Base-by-base conservation (phyloP, 2,888 invertebrate genomes). In the Meta bourneti region DNA sequence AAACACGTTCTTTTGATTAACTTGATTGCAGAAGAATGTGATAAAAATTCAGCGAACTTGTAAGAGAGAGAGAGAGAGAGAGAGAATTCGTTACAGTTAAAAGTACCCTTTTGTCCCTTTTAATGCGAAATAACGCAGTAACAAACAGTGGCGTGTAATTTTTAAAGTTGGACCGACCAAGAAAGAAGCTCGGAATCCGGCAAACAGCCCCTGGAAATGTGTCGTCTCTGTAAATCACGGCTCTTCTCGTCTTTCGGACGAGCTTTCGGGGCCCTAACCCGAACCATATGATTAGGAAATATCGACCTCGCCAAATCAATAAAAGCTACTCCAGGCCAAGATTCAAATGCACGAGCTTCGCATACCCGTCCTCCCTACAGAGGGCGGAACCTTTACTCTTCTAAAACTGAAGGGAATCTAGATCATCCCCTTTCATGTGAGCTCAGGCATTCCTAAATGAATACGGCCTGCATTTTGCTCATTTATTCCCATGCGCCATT, bases 241-340 rank as follows among this genome's bases (percentile, higher is more conserved):
- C 75, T 81, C 74, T 61, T 90, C 89, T 75, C 72, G 77, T 90
- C 83, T 75, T 75, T 69, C 83, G 71, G 82, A 75, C 74, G 78
- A 80, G 88, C 88, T 81, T 89, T 81, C 69, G 81, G 52, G 74
- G 80, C 77, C 86, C 75, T 77, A 71, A 75, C 77, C 78, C 85
- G 77, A 83, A 87, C 82, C 87, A 91, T 88, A 86, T 87, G 91
- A 91, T 91, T 91, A 87, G 87, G 87, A 72, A 91, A 72, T 91
- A 91, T 91, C 91, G 87, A 91, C 91, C 91, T 83, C 79, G 75
- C 81, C 82, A 83, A 91, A 91, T 91, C 91, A 91, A 91, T 91
- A 91, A 91, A 78, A 91, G 91, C 85, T 90, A 75, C 85, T 69
- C 90, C 80, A 85, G 61, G 85, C 87, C 82, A 81, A 77, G 80